These are phyloP conservation scores for Clarias macrocephalus DNA, from an alignment of 2,113 vertebrate species.

Conservation along the genomic window DNA sequence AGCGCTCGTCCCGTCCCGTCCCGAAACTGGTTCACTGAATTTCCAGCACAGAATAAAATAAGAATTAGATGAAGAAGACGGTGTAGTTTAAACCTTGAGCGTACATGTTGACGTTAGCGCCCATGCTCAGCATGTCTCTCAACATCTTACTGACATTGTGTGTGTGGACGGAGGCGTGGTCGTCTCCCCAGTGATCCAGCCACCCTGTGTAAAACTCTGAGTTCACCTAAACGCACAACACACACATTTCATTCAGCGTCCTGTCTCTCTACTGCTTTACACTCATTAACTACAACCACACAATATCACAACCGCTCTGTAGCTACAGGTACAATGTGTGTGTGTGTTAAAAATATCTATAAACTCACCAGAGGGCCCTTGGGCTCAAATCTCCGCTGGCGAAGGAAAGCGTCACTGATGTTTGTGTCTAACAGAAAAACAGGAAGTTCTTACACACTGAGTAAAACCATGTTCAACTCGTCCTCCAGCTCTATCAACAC, in stretches of 20 bases:
- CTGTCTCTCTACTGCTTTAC: background rate
- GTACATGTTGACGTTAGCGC: conserved; percentile 96
- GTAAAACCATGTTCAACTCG: background rate
- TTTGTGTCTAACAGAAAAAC: conserved; percentile 75
- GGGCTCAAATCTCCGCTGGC: conserved; percentile 82
- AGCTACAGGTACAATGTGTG: background rate
- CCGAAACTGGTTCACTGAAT: too few relatives aligned
- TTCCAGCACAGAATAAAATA: background rate
- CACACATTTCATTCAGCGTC: background rate
- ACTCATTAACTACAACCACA: background rate
- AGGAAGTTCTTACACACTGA: background rate
- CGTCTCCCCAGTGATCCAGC: conserved; percentile 95
- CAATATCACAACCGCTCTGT: background rate
- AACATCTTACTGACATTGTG: conserved; percentile 74
- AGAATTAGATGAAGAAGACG: background rate
- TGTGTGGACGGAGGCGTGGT: conserved; percentile 72
- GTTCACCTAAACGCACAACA: conserved; percentile 77
- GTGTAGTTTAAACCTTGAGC: conserved; percentile 40
- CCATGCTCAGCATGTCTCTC: conserved; percentile 81
- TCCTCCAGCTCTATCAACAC: background rate
- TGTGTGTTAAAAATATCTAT: background rate
- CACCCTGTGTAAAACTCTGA: conserved; percentile 97
- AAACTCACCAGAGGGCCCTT: conserved; percentile 86
- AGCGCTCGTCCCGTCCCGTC: too few relatives aligned
- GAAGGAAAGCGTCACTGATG: conserved; percentile 76